These are phyloP conservation scores for Sesia apiformis DNA, from an alignment of 2,888 invertebrate genomes.

Conservation along the genomic window DNA sequence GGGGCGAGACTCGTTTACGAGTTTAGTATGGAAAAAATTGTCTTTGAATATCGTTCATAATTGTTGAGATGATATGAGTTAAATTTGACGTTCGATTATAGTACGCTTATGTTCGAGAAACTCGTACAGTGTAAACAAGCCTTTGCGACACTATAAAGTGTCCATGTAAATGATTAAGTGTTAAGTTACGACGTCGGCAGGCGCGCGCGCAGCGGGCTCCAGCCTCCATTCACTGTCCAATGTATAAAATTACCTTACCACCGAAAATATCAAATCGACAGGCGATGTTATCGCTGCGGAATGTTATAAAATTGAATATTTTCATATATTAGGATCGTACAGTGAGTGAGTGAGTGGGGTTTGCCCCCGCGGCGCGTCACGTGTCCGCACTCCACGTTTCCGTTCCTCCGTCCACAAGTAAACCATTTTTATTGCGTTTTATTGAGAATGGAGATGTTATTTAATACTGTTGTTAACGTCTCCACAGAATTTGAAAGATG, in stretches of 20 bases:
- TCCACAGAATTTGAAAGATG: conserved; percentile 44
- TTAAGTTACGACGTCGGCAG: conserved; percentile 62
- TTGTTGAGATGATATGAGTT: too few species aligned
- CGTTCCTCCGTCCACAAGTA: conserved; percentile 13
- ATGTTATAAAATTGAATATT: conserved; percentile 73
- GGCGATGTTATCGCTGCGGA: conserved; percentile 63
- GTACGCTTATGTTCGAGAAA: too few species aligned
- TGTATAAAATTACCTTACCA: conserved; percentile 67
- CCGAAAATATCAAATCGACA: conserved; percentile 66
- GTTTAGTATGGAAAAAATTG: too few species aligned
- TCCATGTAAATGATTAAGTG: conserved; percentile 69
- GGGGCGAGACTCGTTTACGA: too few species aligned
- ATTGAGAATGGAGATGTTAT: conserved; percentile 69
- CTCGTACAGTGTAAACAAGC: background rate
- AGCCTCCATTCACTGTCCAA: conserved; percentile 52
- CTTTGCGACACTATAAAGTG: conserved; percentile 53
- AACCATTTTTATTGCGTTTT: conserved; percentile 48
- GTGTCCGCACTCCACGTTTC: conserved; percentile 32
- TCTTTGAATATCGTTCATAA: too few species aligned
- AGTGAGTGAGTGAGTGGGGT: too few species aligned
- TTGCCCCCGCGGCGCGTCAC: conserved; percentile 47
- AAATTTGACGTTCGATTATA: too few species aligned
- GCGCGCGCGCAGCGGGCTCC: conserved; percentile 59
- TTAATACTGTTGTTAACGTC: conserved; percentile 66
- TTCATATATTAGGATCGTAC: conserved; percentile 47